These are phyloP conservation scores for Mesorhabditis sp. DNA, from an alignment of 2,888 invertebrate genomes.

Conservation along the genomic window DNA sequence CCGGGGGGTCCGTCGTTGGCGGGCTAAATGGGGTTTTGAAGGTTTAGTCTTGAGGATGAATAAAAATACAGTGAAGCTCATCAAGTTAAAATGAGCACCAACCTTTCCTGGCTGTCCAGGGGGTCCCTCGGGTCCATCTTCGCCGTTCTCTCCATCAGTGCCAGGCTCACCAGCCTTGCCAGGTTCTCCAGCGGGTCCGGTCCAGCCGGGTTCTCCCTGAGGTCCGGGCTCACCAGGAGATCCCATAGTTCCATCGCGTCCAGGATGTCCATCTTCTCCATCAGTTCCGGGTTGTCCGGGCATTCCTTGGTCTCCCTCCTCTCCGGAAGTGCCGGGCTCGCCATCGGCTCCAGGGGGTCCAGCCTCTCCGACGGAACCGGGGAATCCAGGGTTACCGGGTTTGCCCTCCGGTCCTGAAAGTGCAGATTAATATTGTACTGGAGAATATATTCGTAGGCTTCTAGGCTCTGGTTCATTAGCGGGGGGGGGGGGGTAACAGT, in stretches of 20 bases:
- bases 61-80: not conserved
- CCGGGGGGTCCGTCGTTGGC: slow-evolving; percentile 5
- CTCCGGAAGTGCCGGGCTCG: slow-evolving; percentile 12
- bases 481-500: too few species aligned
- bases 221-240: slow-evolving; percentile 24
- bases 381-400: slow-evolving; percentile 8
- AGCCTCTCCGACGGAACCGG: slow-evolving; percentile 8
- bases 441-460: not conserved
- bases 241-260: slow-evolving; percentile 21
- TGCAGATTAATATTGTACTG: not conserved
- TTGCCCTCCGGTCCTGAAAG: not conserved
- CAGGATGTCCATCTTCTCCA: slow-evolving; percentile 23
- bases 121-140: slow-evolving; percentile 21
- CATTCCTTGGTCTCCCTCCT: slow-evolving; percentile 14
- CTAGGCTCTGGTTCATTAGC: not conserved
- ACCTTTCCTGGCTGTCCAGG: slow-evolving; percentile 18
- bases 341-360: slow-evolving; percentile 11
- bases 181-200: slow-evolving; percentile 24
- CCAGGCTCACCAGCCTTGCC: slow-evolving; percentile 32
- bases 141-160: slow-evolving; percentile 23
- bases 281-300: slow-evolving; percentile 22
- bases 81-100: not conserved
- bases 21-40: not conserved
- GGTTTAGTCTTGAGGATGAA: not conserved
- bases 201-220: slow-evolving; percentile 26